Conservation (phyloP, 2,797 vertebrate genomes). For the Pipistrellus kuhlii region DNA sequence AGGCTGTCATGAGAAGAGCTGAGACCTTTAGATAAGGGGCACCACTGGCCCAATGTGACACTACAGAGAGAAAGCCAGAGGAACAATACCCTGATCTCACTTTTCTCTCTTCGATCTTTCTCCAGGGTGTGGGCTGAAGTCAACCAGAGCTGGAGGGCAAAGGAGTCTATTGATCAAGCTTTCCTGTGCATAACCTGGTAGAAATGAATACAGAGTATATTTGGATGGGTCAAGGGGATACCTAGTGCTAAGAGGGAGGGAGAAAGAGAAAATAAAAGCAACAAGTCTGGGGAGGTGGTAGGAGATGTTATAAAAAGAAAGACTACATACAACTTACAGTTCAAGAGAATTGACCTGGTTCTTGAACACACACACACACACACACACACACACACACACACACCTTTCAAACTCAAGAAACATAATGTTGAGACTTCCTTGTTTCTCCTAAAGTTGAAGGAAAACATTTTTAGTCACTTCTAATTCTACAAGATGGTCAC, state of each 20-base stretch:
- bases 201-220: not conserved
- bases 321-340: not conserved
- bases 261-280: not conserved
- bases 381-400: not conserved
- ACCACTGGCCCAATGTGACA: not conserved
- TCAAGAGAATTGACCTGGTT: constrained; percentile 13
- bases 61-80: not conserved
- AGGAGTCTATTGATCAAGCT: not conserved
- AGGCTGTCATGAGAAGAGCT: not conserved
- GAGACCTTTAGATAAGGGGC: not conserved
- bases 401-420: not conserved
- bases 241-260: not conserved
- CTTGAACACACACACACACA: not conserved
- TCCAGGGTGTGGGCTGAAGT: not conserved
- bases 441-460: not conserved
- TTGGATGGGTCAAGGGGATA: not conserved
- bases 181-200: not conserved
- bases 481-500: not conserved
- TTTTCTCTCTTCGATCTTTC: not conserved
- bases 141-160: not conserved
- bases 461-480: not conserved
- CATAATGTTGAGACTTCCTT: not conserved
- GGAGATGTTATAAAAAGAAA: not conserved
- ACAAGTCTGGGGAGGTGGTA: not conserved
- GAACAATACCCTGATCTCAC: not conserved